A percentile compares a stretch with the other conserved stretches of the same genome.
These are phyloP conservation scores for Zapus hudsonius DNA, from an alignment of 2,113 vertebrate genomes.

Conservation along the genomic window DNA sequence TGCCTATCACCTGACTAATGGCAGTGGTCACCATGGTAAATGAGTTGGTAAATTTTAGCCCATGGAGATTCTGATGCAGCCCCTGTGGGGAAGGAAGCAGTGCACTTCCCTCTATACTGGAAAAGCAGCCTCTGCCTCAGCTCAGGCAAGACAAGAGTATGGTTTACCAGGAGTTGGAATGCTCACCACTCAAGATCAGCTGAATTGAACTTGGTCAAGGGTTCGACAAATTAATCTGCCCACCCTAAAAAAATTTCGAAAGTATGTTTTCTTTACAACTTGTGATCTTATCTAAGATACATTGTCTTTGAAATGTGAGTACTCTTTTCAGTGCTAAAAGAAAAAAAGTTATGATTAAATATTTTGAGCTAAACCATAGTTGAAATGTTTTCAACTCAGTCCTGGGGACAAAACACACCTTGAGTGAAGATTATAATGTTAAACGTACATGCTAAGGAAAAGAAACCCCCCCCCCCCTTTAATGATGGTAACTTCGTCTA, in stretches of 20 bases:
- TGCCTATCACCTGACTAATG: conserved; percentile 56
- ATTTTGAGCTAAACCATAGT: conserved; percentile 3
- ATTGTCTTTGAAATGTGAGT: conserved; percentile 52
- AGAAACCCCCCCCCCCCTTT: background rate
- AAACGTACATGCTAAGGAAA: conserved; percentile 43
- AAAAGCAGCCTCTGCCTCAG: background rate
- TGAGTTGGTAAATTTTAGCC: conserved; percentile 66
- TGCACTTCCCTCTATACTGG: background rate
- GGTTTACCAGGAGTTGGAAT: conserved; percentile 26
- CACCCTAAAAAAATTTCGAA: conserved; percentile 24
- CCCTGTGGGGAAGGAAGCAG: background rate
- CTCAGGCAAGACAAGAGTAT: background rate
- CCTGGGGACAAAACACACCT: conserved; percentile 35
- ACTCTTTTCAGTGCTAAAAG: conserved; percentile 52
- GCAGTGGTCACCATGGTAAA: conserved; percentile 49
- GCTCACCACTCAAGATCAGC: background rate
- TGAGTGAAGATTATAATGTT: conserved; percentile 22
- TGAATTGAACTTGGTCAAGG: conserved; percentile 10
- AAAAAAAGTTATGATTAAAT: conserved; percentile 36
- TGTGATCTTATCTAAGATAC: conserved; percentile 43
- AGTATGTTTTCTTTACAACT: conserved; percentile 44
- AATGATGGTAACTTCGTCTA: conserved; percentile 41
- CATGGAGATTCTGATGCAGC: conserved; percentile 26
- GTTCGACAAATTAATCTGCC: conserved; percentile 47
- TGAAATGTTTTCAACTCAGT: conserved; percentile 26